Conservation (phyloP, 1,140 invertebrate genomes). For the Saccostrea glomerata region DNA sequence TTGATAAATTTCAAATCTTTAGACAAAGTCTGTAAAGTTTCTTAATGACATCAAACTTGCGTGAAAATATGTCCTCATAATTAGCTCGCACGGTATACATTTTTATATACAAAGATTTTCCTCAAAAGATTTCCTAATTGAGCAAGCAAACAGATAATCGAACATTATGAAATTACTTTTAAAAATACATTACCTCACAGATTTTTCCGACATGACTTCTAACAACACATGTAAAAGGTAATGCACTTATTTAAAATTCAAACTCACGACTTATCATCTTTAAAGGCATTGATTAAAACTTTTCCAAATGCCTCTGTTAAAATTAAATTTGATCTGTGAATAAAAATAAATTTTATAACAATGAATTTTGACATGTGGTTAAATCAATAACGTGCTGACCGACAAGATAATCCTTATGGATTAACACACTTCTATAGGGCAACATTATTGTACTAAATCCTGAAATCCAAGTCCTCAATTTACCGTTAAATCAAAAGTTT, state of each 20-base stretch:
- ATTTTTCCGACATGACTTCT: neutral
- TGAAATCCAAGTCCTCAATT: neutral
- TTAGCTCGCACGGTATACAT: no score
- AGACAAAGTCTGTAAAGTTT: no score
- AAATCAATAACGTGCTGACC: constrained; percentile 14
- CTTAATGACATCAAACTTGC: no score
- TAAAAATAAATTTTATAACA: neutral
- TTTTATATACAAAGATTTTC: no score
- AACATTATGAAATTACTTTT: neutral
- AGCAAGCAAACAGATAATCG: no score
- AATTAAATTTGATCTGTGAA: neutral
- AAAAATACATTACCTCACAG: constrained; percentile 3
- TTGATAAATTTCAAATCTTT: no score
- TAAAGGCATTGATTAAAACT: neutral
- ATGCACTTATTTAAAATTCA: neutral
- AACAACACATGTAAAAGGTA: neutral
- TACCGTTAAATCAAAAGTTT: neutral
- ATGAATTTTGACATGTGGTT: constrained; percentile 18
- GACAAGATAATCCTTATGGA: neutral
- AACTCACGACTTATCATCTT: neutral
- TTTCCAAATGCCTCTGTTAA: neutral
- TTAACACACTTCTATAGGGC: neutral
- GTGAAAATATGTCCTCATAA: no score
- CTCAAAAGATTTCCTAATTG: no score
- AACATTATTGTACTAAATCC: neutral